Conservation (phyloP, 2,113 vertebrate species). For the Coturnix japonica region DNA sequence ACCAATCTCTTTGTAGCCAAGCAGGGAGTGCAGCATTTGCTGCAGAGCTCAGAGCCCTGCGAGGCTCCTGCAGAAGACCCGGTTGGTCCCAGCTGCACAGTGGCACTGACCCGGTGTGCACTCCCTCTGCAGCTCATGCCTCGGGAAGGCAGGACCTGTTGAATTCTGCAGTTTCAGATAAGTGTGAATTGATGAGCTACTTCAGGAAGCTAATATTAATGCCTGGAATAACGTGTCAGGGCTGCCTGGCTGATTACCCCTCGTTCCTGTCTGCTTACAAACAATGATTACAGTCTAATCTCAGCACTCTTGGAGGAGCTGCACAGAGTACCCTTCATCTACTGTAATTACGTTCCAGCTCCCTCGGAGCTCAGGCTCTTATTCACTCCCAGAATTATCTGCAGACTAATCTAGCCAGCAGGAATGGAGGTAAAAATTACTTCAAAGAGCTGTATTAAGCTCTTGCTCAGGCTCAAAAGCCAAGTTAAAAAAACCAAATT, state of each 20-base stretch:
- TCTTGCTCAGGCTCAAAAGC: conserved; percentile 25
- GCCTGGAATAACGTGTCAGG: conserved; percentile 59
- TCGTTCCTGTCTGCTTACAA: conserved; percentile 77
- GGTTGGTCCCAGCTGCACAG: background rate
- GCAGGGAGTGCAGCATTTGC: background rate
- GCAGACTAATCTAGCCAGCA: conserved; percentile 50
- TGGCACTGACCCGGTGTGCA: fast-evolving
- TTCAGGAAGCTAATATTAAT: conserved; percentile 69
- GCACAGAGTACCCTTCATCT: conserved; percentile 68
- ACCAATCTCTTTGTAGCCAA: background rate
- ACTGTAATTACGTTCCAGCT: conserved; percentile 66
- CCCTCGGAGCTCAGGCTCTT: conserved; percentile 60
- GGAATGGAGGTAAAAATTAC: conserved; percentile 57
- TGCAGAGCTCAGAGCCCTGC: background rate
- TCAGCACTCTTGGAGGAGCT: conserved; percentile 73
- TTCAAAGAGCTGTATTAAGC: conserved; percentile 22
- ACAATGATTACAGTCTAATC: conserved; percentile 77
- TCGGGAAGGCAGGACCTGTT: conserved; percentile 22
- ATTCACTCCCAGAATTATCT: conserved; percentile 59
- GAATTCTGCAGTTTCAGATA: background rate
- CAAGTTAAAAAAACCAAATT: conserved; percentile 10
- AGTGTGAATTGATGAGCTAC: conserved; percentile 49
- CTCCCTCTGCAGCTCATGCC: fast-evolving
- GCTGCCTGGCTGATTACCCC: conserved; percentile 71
- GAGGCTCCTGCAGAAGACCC: fast-evolving